Evolutionary conservation across 2,113 vertebrate species (phyloP), one percentile per base, ranked within the genome.

Genomic region (Rhinolophus ferrumequinum): DNA sequence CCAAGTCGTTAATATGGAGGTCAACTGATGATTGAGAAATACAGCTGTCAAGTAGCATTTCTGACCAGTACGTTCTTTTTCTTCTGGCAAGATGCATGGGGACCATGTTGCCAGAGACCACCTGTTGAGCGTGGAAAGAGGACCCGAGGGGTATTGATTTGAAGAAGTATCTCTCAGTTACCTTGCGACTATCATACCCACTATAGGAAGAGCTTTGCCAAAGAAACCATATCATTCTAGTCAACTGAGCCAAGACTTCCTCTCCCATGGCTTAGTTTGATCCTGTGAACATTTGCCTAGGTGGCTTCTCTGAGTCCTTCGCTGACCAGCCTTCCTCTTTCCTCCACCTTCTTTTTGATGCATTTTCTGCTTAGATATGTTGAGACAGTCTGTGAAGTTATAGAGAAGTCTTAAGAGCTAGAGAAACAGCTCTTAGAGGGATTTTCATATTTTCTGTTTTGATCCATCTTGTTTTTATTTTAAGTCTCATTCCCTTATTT

Each of bases 11-110:
- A 83, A 72, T 54, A 66, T 95, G 52, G 60, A 95, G 66, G 80
- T 90, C 87, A 92, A 0, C 15, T 94, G 82, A 91, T 94, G 93
- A 92, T 66, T 84, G 79, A 95, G 79, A 97, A 96, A 92, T 80
- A 76, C 2, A 95, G 69, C 79, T 93, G 16, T 93, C 70, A 86
- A 14, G 21, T n/a, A 93, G 30, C 30, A 41, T 92, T 88, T 95
- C 69, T 92, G 90, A 97, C 83, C 44, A 96, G 35, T 66, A 24
- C 0, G 3, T 44, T 66, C 5, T 85, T 7, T 83, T 62, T n/a
- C 70, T 92, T 88, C 76, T 93, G 86, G 82, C 41, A 76, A 86
- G 62, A 62, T 86, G 52, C 28, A n/a, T 73, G 38, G 85, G 26
- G 81, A 84, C 76, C 11, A 18, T 81, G 56, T 67, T 92, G 50